phyloP scores from a whole-genome alignment of 1,140 invertebrate genomes.

The Drosophila miranda region DNA sequence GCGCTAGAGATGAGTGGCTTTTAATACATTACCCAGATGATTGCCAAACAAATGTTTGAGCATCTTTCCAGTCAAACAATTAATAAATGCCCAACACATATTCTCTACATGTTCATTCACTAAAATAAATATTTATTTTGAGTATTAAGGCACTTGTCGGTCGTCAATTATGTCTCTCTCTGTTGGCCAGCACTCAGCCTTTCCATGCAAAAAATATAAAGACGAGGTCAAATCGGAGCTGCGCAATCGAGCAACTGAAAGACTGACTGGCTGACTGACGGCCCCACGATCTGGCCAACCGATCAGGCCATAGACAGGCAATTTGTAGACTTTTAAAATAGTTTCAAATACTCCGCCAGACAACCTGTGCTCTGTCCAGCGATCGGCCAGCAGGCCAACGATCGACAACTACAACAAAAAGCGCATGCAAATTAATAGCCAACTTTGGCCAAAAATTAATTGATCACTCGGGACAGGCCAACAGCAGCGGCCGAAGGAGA shows the following conservation, averaged over 20 bases:
- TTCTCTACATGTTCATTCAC: neutral
- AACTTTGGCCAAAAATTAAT: slow-evolving; percentile 75
- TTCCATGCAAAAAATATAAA: slow-evolving; percentile 53
- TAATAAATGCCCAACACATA: neutral
- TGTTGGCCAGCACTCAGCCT: slow-evolving; percentile 37
- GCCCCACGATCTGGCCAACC: slow-evolving; percentile 30
- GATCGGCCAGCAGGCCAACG: slow-evolving; percentile 20
- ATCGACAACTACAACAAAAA: slow-evolving; percentile 43
- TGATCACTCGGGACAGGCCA: slow-evolving; percentile 69
- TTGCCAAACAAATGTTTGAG: slow-evolving; percentile 8
- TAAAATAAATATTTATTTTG: slow-evolving; percentile 12
- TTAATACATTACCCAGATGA: neutral
- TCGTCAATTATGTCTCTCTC: slow-evolving; percentile 44
- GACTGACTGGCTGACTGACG: slow-evolving; percentile 52
- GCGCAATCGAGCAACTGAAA: slow-evolving; percentile 61
- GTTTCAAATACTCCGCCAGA: slow-evolving; percentile 54
- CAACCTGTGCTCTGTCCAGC: slow-evolving; percentile 40
- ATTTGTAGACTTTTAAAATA: slow-evolving; percentile 79
- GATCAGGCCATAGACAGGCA: slow-evolving; percentile 64
- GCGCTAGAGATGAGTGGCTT: too few relatives aligned
- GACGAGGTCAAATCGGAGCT: slow-evolving; percentile 67
- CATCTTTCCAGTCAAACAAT: neutral
- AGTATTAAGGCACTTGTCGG: too few relatives aligned
- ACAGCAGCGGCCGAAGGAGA: slow-evolving; percentile 31
- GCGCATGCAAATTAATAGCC: slow-evolving; percentile 76